These are phyloP conservation scores for Lethrus apterus DNA, from an alignment of 1,140 invertebrate species.

Conservation along the genomic window DNA sequence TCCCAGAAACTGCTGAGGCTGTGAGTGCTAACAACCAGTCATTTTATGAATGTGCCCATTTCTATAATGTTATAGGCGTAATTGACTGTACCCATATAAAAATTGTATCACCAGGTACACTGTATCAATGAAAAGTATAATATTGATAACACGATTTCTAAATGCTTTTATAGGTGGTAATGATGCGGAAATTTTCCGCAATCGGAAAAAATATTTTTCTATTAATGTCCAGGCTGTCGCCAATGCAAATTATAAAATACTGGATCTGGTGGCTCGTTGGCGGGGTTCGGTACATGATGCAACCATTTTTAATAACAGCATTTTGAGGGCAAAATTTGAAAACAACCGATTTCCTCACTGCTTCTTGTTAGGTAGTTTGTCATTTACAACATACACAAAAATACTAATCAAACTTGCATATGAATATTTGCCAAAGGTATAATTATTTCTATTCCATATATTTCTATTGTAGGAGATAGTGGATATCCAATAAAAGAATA, in stretches of 20 bases:
- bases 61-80: not conserved
- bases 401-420: not conserved
- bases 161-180: not conserved
- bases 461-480: conserved; percentile 4
- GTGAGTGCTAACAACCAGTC: not conserved
- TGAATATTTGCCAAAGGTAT: not conserved
- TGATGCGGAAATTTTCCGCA: not conserved
- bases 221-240: conserved; percentile 1
- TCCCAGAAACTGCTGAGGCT: not conserved
- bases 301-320: conserved; percentile 1
- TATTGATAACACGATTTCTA: not conserved
- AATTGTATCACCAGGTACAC: not conserved
- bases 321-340: conserved; percentile 10
- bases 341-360: conserved; percentile 11
- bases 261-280: not conserved
- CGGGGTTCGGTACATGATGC: not conserved
- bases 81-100: conserved; percentile 6
- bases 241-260: not conserved
- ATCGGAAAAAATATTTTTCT: conserved; percentile 3
- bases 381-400: not conserved
- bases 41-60: not conserved
- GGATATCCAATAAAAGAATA: conserved; percentile 14
- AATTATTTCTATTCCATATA: not conserved
- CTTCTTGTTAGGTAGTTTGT: not conserved
- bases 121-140: not conserved